Conservation (phyloP, 2,888 invertebrate genomes). For the Amphipyra tragopoginis region DNA sequence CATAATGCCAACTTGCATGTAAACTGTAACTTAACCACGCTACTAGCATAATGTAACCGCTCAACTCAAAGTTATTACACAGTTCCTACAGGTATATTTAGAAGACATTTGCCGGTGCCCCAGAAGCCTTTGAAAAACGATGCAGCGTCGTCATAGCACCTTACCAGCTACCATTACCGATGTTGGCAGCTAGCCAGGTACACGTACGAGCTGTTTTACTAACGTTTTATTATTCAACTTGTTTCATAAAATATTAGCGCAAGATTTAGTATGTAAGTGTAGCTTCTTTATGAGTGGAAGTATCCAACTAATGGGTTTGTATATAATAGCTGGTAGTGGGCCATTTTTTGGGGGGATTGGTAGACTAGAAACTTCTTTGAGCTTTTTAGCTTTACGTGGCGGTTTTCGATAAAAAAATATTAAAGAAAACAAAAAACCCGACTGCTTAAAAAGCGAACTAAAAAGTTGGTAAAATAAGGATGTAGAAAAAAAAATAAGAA, state of each 20-base stretch:
- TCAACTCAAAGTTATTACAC: conserved; percentile 20
- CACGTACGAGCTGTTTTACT: conserved; percentile 44
- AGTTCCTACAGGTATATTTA: conserved; percentile 51
- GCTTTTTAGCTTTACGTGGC: too few species aligned
- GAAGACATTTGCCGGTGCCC: conserved; percentile 42
- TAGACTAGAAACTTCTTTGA: too few species aligned
- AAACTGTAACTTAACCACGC: too few species aligned
- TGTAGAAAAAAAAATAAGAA: too few species aligned
- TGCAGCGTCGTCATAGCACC: conserved; percentile 45
- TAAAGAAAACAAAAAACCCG: too few species aligned
- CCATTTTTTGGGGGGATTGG: too few species aligned
- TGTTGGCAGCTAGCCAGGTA: conserved; percentile 48
- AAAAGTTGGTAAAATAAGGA: too few species aligned
- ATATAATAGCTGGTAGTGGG: neutral
- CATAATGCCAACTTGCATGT: too few species aligned
- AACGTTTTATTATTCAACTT: conserved; percentile 52
- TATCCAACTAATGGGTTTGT: neutral
- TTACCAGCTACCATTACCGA: conserved; percentile 25
- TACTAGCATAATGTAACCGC: conserved; percentile 18
- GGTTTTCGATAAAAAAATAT: too few species aligned
- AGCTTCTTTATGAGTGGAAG: conserved; percentile 5
- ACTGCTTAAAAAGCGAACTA: too few species aligned
- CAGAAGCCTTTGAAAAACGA: conserved; percentile 51
- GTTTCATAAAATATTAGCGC: conserved; percentile 49
- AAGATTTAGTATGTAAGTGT: conserved; percentile 35